A percentile compares a stretch with the other conserved stretches of the same genome.
These are phyloP conservation scores for Hippoglossus hippoglossus DNA, from an alignment of 2,797 vertebrate species.

Conservation along the genomic window DNA sequence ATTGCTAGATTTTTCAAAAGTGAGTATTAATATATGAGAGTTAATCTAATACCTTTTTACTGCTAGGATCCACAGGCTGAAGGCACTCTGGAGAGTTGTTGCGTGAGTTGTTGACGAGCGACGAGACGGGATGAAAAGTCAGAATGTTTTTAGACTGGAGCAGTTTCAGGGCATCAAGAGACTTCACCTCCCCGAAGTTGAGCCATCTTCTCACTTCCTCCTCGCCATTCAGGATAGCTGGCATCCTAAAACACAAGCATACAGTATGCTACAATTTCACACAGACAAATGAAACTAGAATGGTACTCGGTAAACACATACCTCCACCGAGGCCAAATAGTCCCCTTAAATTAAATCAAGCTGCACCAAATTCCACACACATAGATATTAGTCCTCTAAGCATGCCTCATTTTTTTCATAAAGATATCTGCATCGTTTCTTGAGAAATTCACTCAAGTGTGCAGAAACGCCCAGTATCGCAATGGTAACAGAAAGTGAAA, in stretches of 20 bases:
- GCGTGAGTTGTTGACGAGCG: slow-evolving; percentile 89
- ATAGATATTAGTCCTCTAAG: too few species aligned
- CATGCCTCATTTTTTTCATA: too few species aligned
- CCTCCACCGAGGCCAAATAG: too few species aligned
- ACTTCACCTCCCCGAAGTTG: slow-evolving; percentile 90
- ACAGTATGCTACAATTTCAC: neutral
- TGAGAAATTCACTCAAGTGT: too few species aligned
- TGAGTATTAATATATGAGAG: neutral
- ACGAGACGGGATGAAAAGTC: slow-evolving; percentile 91
- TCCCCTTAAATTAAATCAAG: too few species aligned
- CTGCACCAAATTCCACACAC: too few species aligned
- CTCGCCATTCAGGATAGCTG: slow-evolving; percentile 93
- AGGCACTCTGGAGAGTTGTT: slow-evolving; percentile 92
- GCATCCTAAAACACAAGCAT: slow-evolving; percentile 88
- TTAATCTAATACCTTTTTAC: slow-evolving; percentile 81
- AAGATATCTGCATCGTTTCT: too few species aligned
- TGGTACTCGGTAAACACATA: too few species aligned
- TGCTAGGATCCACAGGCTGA: slow-evolving; percentile 81
- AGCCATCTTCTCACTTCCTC: slow-evolving; percentile 93
- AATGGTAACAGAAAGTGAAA: too few species aligned
- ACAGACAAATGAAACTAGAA: too few species aligned
- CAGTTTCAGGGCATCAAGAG: slow-evolving; percentile 90
- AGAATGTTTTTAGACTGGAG: slow-evolving; percentile 89
- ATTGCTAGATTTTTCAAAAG: neutral
- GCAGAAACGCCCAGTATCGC: too few species aligned